Base-by-base conservation (phyloP, 1,140 invertebrate genomes). In the Spodoptera frugiperda region DNA sequence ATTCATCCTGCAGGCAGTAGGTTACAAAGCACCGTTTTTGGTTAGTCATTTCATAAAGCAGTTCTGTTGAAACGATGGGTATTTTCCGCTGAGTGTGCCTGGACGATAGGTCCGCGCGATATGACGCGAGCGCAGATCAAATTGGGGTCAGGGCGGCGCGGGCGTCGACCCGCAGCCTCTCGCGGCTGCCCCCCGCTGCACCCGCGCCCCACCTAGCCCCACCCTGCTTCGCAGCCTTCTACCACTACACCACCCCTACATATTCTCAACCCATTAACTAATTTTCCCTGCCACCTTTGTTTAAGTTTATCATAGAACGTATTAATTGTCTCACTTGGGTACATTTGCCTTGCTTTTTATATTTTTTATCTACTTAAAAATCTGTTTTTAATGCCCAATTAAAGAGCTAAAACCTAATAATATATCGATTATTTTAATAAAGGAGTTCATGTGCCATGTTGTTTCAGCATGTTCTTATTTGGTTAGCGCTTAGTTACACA, bases 141-240 rank as follows among this genome's bases (percentile, higher is more conserved):
- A 93, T 92, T 91, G 90, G 84, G 92, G 92, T 92, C 92, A 93
- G 92, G 92, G 92, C 91, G 89, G 87, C 89, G 91, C 90, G 92
- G 89, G 65, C 92, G 89, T 89, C 89, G 91, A 93, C 92, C 91
- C 82, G 89, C 85, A 87, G 86, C 85, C 88, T 86, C 79, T 78
- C 85, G 84, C 83, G 49, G 70, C 70, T 73, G 76, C 49, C 72
- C 74, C 77, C 79, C 30, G 76, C 78, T 75, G 68, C 68, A 67
- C 49, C 80, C 74, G 74, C 54, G 61, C 75, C 68, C 71, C 33
- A 67, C 48, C 71, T 61, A 17, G 39, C 25, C 59, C 59, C 70
- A 21, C 71, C 78, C 70, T 77, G 78, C 77, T 70, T 44, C 72
- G 78, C 70, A 75, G 71, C 73, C 72, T 75, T 75, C 72, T 33